A percentile compares a stretch with the other conserved stretches of the same genome.
These are phyloP conservation scores for Apus apus DNA, from an alignment of 2,113 vertebrate genomes.

Conservation along the genomic window DNA sequence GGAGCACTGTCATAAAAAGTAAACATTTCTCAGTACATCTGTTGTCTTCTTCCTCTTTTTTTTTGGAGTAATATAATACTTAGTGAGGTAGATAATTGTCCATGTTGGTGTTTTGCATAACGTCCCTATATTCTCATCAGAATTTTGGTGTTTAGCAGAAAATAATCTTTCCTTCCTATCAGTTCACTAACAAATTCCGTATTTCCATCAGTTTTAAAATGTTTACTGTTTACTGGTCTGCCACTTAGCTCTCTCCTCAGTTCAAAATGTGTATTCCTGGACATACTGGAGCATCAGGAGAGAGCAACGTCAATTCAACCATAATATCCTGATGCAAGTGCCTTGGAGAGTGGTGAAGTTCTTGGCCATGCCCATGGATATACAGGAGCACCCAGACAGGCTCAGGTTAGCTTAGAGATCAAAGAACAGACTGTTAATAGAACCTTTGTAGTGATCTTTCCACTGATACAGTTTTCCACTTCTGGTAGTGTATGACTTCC, in stretches of 20 bases:
- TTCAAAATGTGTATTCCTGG: neutral
- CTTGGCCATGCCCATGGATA: neutral
- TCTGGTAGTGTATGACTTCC: neutral
- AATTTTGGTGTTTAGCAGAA: neutral
- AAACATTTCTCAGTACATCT: neutral
- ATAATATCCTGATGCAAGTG: fast-evolving
- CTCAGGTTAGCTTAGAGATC: neutral
- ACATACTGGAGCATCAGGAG: neutral
- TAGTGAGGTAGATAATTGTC: neutral
- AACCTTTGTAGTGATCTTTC: neutral
- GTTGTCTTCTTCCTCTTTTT: neutral
- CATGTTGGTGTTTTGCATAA: neutral
- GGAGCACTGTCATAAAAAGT: neutral
- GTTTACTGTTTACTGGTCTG: neutral
- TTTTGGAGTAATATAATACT: neutral
- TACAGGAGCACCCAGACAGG: neutral
- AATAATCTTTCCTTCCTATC: neutral
- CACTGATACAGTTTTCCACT: neutral
- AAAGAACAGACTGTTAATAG: neutral
- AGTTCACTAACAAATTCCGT: neutral
- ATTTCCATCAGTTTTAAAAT: neutral
- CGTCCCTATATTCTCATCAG: neutral
- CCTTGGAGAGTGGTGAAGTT: neutral
- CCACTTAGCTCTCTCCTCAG: neutral
- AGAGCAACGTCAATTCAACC: neutral